Percentiles rank a stretch among this genome's conserved stretches.
These are phyloP conservation scores for Astropecten irregularis DNA, from an alignment of 53 echinoderm and acorn worm species.

Conservation along the genomic window DNA sequence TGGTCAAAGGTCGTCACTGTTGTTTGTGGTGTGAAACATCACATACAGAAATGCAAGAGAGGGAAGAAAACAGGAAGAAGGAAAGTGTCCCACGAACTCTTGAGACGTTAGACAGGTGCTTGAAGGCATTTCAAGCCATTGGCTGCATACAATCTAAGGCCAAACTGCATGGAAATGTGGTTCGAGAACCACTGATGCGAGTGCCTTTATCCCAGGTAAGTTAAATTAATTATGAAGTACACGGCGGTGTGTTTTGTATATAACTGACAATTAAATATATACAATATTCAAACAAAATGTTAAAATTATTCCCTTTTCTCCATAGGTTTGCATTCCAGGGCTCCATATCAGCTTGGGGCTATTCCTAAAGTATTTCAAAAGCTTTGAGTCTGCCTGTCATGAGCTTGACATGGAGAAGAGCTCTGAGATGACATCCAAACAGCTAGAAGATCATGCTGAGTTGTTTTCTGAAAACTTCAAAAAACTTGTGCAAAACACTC, in stretches of 20 bases:
- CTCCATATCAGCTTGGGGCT: conserved; percentile 7
- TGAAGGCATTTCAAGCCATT: background rate
- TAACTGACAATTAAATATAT: too few species aligned
- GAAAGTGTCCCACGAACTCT: background rate
- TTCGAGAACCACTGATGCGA: background rate
- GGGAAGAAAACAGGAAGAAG: background rate
- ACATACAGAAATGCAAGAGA: background rate
- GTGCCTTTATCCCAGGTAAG: conserved; percentile 2
- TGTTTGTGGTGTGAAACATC: conserved; percentile 20
- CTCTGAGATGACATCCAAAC: too few species aligned
- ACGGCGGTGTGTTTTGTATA: too few species aligned
- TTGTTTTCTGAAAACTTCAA: too few species aligned
- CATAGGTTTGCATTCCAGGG: conserved; percentile 3
- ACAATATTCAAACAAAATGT: too few species aligned
- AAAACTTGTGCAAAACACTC: too few species aligned
- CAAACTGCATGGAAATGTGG: conserved; percentile 1
- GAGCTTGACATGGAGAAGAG: conserved; percentile 28
- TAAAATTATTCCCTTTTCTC: too few species aligned
- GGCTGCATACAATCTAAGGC: background rate
- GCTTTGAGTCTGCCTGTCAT: conserved; percentile 12
- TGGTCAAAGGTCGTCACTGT: conserved; percentile 17
- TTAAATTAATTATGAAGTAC: background rate
- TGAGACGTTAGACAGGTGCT: background rate
- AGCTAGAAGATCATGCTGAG: too few species aligned
- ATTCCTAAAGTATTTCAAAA: conserved; percentile 20